Evolutionary conservation across 2,888 invertebrate species (phyloP), one percentile per base, ranked within the genome.

Genomic region (Scaeva pyrastri): DNA sequence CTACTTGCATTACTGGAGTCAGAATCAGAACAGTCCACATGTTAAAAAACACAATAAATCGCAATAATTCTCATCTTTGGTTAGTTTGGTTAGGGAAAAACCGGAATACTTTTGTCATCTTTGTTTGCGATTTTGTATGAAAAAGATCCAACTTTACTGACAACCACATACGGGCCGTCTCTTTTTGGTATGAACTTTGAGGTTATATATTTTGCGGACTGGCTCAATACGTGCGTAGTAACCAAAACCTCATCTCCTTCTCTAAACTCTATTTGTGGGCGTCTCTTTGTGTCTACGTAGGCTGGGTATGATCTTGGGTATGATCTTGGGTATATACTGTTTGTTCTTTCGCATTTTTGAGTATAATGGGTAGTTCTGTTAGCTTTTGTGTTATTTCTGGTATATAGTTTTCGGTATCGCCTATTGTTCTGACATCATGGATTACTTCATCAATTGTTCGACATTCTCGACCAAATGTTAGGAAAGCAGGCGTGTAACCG

Each of bases 91-190:
- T 26, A 68, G 5, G 36, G 68, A 16, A 5, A 52, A 11, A 68
- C 6, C 11, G 52, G 68, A n/a, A 52, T 1, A 2, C 39, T 45
- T 36, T 52, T 4, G 23, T 68, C 52, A 39, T 68, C 52, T 52
- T 68, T 68, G 4, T 36, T 39, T 14, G 68, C 50, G 21, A 68
- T 39, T 52, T 68, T 36, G 16, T 39, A 68, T 3, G 68, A 3
- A 0, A 39, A 68, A 39, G 41, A 16, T 12, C 39, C 68, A 19
- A 52, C 36, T 39, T 68, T 36, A 19, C 31, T 39, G 21, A 21
- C 52, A 19, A 68, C 19, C 14, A 68, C 52, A 39, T n/a, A 68
- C 41, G 41, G 41, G 41, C 41, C 41, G 14, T 41, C 41, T 41
- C 41, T 12, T 41, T 41, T 41, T 12, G 41, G 41, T 2, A 41